Percentiles rank a stretch among this genome's conserved stretches.
phyloP scores from a whole-genome alignment of 2,113 vertebrate species.

The Anolis carolinensis region DNA sequence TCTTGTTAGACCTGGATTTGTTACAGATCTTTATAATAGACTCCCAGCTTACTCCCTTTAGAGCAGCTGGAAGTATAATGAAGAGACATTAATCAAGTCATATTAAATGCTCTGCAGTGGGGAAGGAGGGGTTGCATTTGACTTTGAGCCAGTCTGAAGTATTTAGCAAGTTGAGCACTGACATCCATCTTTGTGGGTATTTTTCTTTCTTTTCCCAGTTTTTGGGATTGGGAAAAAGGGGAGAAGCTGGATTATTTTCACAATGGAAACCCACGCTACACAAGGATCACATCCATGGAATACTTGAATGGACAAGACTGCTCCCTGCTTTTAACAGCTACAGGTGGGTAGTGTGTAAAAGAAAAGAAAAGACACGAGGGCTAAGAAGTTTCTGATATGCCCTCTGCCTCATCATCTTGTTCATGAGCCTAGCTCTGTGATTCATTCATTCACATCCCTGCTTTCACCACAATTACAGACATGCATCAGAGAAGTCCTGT shows the following conservation, averaged over 20 bases:
- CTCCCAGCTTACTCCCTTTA: background rate
- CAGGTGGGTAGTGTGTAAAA: slow-evolving; percentile 60
- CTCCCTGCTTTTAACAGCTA: slow-evolving; percentile 87
- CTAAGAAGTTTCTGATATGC: accelerated
- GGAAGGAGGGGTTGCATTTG: background rate
- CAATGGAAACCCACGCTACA: slow-evolving; percentile 97
- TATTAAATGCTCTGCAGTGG: background rate
- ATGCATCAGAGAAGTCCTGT: background rate
- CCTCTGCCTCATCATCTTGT: accelerated
- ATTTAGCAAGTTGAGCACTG: background rate
- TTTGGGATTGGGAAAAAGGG: slow-evolving; percentile 99
- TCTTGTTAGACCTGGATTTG: background rate
- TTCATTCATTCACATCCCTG: background rate
- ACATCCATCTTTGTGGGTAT: background rate
- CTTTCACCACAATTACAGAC: background rate
- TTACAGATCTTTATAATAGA: accelerated
- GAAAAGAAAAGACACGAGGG: accelerated
- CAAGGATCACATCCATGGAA: slow-evolving; percentile 95
- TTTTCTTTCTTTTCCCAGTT: slow-evolving; percentile 70
- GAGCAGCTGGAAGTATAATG: background rate
- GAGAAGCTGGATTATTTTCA: slow-evolving; percentile 97
- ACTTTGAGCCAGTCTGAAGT: accelerated
- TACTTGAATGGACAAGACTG: slow-evolving; percentile 94
- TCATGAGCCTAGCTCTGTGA: accelerated
- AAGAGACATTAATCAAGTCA: background rate